Percentiles rank a stretch among this genome's conserved stretches.
These are phyloP conservation scores for Aythya fuligula DNA, from an alignment of 2,797 vertebrate genomes.

Conservation along the genomic window DNA sequence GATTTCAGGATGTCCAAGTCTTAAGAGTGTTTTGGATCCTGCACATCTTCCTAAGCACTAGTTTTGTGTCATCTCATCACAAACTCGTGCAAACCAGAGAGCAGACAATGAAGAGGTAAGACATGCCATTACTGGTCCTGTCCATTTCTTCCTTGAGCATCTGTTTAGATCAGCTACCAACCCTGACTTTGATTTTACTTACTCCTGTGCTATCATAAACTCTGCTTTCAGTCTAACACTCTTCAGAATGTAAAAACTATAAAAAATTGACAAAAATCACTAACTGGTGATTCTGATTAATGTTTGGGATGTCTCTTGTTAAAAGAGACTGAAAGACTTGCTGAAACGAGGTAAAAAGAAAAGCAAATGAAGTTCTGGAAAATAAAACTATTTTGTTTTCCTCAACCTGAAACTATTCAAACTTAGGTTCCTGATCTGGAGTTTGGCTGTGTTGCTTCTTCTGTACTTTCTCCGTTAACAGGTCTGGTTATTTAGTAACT, in stretches of 20 bases:
- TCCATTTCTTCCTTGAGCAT: background rate
- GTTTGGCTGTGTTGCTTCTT: background rate
- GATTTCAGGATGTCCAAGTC: background rate
- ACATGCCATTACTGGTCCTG: background rate
- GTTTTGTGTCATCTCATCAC: background rate
- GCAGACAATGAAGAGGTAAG: background rate
- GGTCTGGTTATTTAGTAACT: conserved; percentile 44
- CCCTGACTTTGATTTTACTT: background rate
- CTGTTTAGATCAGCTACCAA: background rate
- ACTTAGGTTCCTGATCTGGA: background rate
- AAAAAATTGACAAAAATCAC: background rate
- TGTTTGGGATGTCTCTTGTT: background rate
- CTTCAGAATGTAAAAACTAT: background rate
- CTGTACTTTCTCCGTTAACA: background rate
- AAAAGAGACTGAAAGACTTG: background rate
- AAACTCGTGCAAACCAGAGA: conserved; percentile 4
- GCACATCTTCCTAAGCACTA: background rate
- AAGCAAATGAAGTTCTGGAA: background rate
- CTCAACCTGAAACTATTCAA: background rate
- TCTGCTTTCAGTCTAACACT: background rate
- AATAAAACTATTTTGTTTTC: background rate
- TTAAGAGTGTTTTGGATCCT: background rate
- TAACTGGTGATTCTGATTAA: background rate
- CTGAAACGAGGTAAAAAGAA: background rate
- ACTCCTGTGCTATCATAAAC: background rate